Percentiles rank a stretch among this genome's conserved stretches.
phyloP scores from a whole-genome alignment of 2,888 invertebrate genomes.

The Lysandra coridon region DNA sequence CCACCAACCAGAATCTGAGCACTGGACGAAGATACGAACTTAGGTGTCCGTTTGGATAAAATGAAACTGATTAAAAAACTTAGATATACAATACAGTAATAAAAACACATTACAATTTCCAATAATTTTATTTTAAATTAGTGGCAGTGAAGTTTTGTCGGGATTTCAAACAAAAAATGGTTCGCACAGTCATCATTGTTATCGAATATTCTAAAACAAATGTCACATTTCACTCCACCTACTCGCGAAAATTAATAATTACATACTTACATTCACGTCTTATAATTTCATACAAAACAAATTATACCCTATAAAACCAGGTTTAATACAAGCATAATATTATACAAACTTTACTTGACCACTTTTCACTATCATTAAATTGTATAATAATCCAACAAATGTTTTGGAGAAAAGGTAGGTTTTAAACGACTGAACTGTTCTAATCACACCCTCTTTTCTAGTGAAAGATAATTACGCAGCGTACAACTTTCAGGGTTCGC shows the following conservation, averaged over 20 bases:
- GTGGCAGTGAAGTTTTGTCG: conserved; percentile 79
- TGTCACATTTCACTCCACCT: conserved; percentile 31
- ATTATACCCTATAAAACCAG: conserved; percentile 5
- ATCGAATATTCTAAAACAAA: conserved; percentile 36
- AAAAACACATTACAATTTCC: conserved; percentile 52
- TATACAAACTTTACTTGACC: conserved; percentile 5
- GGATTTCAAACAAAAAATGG: conserved; percentile 66
- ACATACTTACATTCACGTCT: neutral
- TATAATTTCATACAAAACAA: conserved; percentile 26
- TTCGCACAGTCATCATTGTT: conserved; percentile 53
- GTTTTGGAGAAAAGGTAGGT: neutral
- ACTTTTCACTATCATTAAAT: conserved; percentile 2
- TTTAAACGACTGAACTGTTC: neutral
- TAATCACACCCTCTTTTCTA: neutral
- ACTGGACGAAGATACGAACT: neutral
- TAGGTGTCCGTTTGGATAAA: neutral
- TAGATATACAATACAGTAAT: neutral
- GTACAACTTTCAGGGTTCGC: neutral
- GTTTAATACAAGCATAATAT: conserved; percentile 17
- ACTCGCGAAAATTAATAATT: conserved; percentile 14
- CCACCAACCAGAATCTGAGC: too few species aligned
- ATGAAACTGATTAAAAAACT: neutral
- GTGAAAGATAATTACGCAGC: neutral
- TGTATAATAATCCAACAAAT: conserved; percentile 2
- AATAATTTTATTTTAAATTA: conserved; percentile 81